These are phyloP conservation scores for Parnassius orleans DNA, from an alignment of 2,888 invertebrate genomes.

Conservation along the genomic window DNA sequence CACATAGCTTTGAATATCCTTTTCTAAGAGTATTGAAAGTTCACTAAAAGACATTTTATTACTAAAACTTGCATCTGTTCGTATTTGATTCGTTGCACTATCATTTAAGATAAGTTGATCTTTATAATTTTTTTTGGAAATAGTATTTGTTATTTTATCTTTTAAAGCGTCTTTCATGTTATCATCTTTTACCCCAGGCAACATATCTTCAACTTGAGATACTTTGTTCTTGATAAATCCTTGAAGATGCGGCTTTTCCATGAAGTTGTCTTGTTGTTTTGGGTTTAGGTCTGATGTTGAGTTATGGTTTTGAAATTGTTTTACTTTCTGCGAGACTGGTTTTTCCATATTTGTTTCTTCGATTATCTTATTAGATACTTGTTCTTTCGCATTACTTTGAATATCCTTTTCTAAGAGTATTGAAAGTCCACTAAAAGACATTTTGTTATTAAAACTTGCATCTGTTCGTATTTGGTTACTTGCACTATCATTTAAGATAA, in stretches of 20 bases:
- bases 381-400: constrained; percentile 8
- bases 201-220: constrained; percentile 7
- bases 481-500: background rate
- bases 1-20: constrained; percentile 9
- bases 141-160: constrained; percentile 12
- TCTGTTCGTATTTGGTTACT: background rate
- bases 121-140: constrained; percentile 7
- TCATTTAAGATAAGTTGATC: background rate
- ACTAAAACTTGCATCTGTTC: background rate
- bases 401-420: constrained; percentile 2
- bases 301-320: background rate
- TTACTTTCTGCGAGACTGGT: background rate
- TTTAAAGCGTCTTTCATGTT: constrained; percentile 12
- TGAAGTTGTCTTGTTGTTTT: background rate
- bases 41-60: background rate
- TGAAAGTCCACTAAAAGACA: constrained; percentile 1
- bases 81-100: background rate
- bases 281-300: background rate
- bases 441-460: background rate
- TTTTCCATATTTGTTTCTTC: background rate
- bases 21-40: constrained; percentile 1
- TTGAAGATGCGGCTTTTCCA: constrained; percentile 2
- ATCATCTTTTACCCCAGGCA: constrained; percentile 7
- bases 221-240: constrained; percentile 12
- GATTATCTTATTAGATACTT: background rate